Conservation (phyloP, 2,888 invertebrate species). For the Cryptophagus acutangulus region DNA sequence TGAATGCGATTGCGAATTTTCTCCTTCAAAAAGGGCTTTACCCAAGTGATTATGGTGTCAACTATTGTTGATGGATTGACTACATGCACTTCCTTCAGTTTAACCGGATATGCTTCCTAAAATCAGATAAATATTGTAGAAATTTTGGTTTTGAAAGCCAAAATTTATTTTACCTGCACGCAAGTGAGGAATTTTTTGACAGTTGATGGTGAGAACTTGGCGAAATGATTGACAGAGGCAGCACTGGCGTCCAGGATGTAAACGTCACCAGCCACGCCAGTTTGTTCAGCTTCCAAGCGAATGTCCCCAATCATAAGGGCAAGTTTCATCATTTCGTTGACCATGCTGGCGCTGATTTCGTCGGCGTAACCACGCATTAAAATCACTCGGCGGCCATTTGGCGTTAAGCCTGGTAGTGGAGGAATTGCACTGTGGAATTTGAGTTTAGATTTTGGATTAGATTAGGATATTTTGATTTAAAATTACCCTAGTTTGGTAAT, state of each 20-base stretch:
- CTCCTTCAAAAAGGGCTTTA: constrained; percentile 81
- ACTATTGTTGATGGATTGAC: constrained; percentile 79
- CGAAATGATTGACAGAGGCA: constrained; percentile 74
- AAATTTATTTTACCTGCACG: constrained; percentile 55
- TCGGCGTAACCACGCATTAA: constrained; percentile 69
- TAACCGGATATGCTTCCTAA: constrained; percentile 86
- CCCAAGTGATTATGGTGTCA: constrained; percentile 79
- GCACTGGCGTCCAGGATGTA: constrained; percentile 76
- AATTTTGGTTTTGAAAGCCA: background rate
- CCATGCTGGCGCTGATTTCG: constrained; percentile 64
- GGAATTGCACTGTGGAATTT: background rate
- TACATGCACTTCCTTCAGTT: constrained; percentile 80
- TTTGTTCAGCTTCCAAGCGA: constrained; percentile 68
- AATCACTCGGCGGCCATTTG: constrained; percentile 72
- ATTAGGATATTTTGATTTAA: background rate
- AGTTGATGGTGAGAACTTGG: constrained; percentile 75
- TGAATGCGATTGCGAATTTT: constrained; percentile 79
- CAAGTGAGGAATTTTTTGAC: constrained; percentile 83
- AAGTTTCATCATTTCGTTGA: constrained; percentile 75
- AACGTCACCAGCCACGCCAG: constrained; percentile 80
- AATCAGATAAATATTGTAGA: constrained; percentile 44
- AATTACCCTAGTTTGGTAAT: constrained; percentile 64
- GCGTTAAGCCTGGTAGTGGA: constrained; percentile 75
- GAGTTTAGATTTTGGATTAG: background rate
- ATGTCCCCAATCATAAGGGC: constrained; percentile 82